Evolutionary conservation across 2,113 vertebrate species (phyloP), one percentile per base, ranked within the genome.

Genomic region (Brachirus orientalis): DNA sequence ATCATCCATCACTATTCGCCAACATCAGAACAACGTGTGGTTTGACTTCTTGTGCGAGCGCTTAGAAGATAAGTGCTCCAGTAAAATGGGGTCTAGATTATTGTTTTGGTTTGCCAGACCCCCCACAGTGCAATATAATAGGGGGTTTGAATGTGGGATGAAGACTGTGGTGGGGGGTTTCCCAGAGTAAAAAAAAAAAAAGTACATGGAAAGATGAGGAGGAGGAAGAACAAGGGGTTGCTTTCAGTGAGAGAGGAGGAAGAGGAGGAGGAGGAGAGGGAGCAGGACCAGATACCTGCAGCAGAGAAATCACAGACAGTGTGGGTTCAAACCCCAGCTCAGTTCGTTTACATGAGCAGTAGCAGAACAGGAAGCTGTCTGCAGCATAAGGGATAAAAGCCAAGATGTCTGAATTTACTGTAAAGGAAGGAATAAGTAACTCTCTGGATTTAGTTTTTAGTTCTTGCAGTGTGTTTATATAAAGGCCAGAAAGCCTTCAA

Each of bases 141-240:
- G 60, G 72, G 79, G 78, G 77, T 73, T 69, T 82, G 72, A 75
- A 53, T 81, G 60, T 84, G 72, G 79, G 66, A 76, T 70, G 43
- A 44, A 61, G 63, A 60, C 63, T 86, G 72, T 63, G 75, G 75
- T 1, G 48, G 82, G 86, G 86, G 81, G 69, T 84, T 90, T 86
- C 85, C 85, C 79, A 62, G 77, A 63, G 61, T 64, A 47, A 54
- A 74, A 67, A 57, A 65, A 60, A 59, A 76, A 69, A 55, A 63
- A 58, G 64, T 44, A 59, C 56, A 80, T 79, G 76, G 78, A 90
- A 90, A 89, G 76, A 83, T 67, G 72, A 77, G 69, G 65, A 76
- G 80, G 80, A 63, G 33, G 77, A 16, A 33, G 52, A 22, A 9
- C 14, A 47, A 19, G 35, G 53, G 20, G 38, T 13, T 36, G 35